phyloP scores from a whole-genome alignment of 2,113 vertebrate species.

The Phrynosoma platyrhinos region DNA sequence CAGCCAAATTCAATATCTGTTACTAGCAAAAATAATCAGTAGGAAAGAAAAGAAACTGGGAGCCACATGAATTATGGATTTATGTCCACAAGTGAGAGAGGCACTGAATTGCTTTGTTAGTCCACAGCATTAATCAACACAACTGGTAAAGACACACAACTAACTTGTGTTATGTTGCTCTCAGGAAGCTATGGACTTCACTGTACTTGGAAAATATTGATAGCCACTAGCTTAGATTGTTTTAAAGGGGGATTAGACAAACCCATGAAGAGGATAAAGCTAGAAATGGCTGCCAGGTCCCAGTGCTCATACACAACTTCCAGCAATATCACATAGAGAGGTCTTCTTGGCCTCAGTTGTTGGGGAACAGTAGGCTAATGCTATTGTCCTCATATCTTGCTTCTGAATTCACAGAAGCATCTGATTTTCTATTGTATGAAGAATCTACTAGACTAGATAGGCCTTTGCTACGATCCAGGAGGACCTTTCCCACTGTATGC shows the following conservation, averaged over 20 bases:
- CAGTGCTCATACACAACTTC: not conserved
- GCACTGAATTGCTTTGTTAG: too few relatives aligned
- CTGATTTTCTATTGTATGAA: not conserved
- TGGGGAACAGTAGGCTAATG: not conserved
- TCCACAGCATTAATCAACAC: too few relatives aligned
- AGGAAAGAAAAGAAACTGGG: too few relatives aligned
- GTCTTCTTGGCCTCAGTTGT: not conserved
- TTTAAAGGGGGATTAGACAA: not conserved
- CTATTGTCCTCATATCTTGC: not conserved
- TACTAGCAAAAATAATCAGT: too few relatives aligned
- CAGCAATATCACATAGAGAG: not conserved
- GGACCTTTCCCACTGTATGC: not conserved
- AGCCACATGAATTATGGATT: too few relatives aligned
- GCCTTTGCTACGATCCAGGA: not conserved
- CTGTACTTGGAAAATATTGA: too few relatives aligned
- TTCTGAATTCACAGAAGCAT: not conserved
- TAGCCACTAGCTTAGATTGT: not conserved
- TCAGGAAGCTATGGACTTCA: not conserved
- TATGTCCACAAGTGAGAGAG: too few relatives aligned
- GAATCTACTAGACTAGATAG: not conserved
- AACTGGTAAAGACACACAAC: not conserved
- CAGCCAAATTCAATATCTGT: too few relatives aligned
- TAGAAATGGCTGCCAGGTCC: not conserved
- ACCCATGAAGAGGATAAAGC: not conserved
- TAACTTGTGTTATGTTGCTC: not conserved